Base-by-base conservation (phyloP, 2,113 vertebrate species). In the Sphaerodactylus townsendi region DNA sequence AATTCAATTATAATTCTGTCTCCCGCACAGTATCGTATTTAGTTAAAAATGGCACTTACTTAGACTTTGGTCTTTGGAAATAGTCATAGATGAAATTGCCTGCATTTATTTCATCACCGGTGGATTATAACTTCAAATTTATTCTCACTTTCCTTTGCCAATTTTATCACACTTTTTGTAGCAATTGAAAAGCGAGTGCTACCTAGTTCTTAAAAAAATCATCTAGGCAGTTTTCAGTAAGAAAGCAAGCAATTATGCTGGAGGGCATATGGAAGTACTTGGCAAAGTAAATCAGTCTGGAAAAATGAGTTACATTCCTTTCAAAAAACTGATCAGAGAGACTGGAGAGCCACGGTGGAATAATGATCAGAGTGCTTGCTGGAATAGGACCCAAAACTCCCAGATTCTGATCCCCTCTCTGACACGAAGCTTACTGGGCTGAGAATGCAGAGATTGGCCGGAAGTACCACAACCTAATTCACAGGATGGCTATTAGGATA, bases 11-110 rank as follows among this genome's bases (percentile, higher is more conserved):
- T 77, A 56, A 8, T 44, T 93, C 77, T 92, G 48, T 94, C 46
- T 92, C 73, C 11, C 1, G 48, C 53, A 79, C 21, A 35, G 10
- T 5, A 88, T 62, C 68, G 35, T 87, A 91, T 85, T 66, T 39
- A 14, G 85, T 74, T 93, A 64, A 15, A 89, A 93, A 94, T 87
- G 82, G 91, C 87, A 84, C 46, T 59, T 91, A 37, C 79, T 77
- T 89, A 83, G 85, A 86, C 37, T 90, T 89, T 88, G 86, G 68
- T 13, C 77, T 79, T 89, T 89, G 68, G 88, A 94, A 93, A 92
- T 82, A 81, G 73, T 0, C 1, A 77, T 78, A 89, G 82, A 89
- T 65, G 76, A 89, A 88, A 88, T 83, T 80, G n/a, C n/a, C 15
- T 74, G 87, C 33, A 35, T 85, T 48, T 37, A 82, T 82, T 88